These are phyloP conservation scores for Antheraea yamamai DNA, from an alignment of 2,888 invertebrate genomes.

Conservation along the genomic window DNA sequence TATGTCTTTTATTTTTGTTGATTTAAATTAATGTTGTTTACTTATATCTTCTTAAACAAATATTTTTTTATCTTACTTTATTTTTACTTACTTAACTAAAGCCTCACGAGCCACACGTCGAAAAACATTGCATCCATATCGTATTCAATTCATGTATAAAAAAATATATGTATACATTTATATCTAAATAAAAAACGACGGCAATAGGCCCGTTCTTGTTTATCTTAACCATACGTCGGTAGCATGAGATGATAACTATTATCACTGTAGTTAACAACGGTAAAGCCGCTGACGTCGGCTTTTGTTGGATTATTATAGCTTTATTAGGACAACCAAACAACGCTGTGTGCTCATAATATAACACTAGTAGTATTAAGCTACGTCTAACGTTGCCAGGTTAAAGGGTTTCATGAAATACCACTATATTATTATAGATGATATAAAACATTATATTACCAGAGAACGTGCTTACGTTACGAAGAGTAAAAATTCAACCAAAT, in stretches of 20 bases:
- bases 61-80: too few species aligned
- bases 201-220: not conserved
- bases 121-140: too few species aligned
- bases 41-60: too few species aligned
- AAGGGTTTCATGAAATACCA: not conserved
- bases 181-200: too few species aligned
- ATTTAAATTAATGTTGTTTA: too few species aligned
- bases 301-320: constrained; percentile 30
- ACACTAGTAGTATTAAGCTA: not conserved
- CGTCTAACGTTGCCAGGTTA: not conserved
- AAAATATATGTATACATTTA: not conserved
- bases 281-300: constrained; percentile 23
- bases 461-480: too few species aligned
- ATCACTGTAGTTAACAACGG: constrained; percentile 22
- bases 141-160: not conserved
- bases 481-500: not conserved
- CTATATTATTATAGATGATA: not conserved
- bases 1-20: too few species aligned
- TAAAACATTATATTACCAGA: too few species aligned
- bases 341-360: constrained; percentile 23
- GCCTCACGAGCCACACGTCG: too few species aligned
- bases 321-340: constrained; percentile 35
- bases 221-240: constrained; percentile 21
- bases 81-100: too few species aligned
- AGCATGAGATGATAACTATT: constrained; percentile 26